Conservation (phyloP, 2,797 vertebrate genomes). For the Danionella dracula region DNA sequence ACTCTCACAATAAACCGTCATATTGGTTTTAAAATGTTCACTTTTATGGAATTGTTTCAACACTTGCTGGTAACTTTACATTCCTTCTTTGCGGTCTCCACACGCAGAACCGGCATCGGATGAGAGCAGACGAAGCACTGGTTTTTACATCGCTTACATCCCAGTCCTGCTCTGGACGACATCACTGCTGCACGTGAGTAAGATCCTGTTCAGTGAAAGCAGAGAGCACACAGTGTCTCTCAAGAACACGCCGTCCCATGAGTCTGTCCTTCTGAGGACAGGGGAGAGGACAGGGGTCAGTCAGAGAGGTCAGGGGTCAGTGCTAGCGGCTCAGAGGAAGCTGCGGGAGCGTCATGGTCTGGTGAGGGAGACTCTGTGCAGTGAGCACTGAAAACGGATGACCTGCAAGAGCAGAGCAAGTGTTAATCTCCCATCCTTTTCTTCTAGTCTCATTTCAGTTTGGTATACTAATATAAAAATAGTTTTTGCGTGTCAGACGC, state of each 20-base stretch:
- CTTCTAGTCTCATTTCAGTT: too few relatives aligned
- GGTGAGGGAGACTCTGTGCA: slow-evolving; percentile 73
- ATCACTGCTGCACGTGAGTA: slow-evolving; percentile 35
- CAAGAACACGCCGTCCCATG: slow-evolving; percentile 22
- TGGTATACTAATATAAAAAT: too few relatives aligned
- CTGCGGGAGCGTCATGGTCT: slow-evolving; percentile 77
- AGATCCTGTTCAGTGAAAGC: slow-evolving; percentile 38
- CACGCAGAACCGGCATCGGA: too few relatives aligned
- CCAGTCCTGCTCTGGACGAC: slow-evolving; percentile 27
- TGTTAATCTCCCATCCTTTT: slow-evolving; percentile 11
- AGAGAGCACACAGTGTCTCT: slow-evolving; percentile 42
- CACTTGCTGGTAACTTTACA: slow-evolving; percentile 28
- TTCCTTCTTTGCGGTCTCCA: slow-evolving; percentile 28
- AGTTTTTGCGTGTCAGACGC: too few relatives aligned
- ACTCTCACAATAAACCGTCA: too few relatives aligned
- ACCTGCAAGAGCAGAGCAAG: slow-evolving; percentile 67
- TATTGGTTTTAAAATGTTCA: too few relatives aligned
- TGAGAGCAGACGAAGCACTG: too few relatives aligned
- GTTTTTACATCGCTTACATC: slow-evolving; percentile 38
- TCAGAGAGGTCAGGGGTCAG: slow-evolving; percentile 44
- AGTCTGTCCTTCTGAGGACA: neutral
- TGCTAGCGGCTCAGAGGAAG: slow-evolving; percentile 80
- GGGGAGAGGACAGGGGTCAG: slow-evolving; percentile 49
- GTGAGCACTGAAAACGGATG: slow-evolving; percentile 92
- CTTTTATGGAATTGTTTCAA: too few relatives aligned